phyloP scores from a whole-genome alignment of 2,797 vertebrate species.

The Cynopterus sphinx region DNA sequence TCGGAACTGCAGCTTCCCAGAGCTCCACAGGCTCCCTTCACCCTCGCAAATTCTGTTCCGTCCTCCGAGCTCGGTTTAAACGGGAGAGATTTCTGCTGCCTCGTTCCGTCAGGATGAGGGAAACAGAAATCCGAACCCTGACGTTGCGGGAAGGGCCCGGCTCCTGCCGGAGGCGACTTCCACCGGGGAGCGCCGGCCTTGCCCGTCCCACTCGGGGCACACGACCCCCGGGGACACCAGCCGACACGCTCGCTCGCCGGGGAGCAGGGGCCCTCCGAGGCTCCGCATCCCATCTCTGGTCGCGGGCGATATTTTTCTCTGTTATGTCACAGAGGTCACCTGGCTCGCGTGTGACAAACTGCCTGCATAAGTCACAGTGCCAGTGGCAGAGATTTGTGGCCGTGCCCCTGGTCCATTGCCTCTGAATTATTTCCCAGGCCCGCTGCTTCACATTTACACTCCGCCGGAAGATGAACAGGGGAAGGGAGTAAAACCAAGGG shows the following conservation, averaged over 20 bases:
- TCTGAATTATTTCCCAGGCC: conserved; percentile 97
- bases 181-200: background rate
- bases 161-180: conserved; percentile 20
- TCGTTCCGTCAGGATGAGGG: background rate
- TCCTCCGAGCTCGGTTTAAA: background rate
- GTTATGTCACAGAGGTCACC: conserved; percentile 92
- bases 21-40: too few species aligned
- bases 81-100: background rate
- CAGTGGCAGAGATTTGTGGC: conserved; percentile 98
- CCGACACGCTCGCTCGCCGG: background rate
- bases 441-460: conserved; percentile 90
- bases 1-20: background rate
- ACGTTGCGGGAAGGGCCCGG: conserved; percentile 8
- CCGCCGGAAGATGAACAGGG: conserved; percentile 92
- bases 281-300: conserved; percentile 86
- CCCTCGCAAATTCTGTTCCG: background rate
- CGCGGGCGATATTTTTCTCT: conserved; percentile 86
- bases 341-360: conserved; percentile 94
- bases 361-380: conserved; percentile 91
- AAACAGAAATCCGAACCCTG: background rate
- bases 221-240: conserved; percentile 37
- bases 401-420: conserved; percentile 96
- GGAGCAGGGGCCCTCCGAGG: conserved; percentile 77
- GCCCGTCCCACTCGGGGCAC: background rate
- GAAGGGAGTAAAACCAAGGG: conserved; percentile 93